Conservation (phyloP, 2,113 vertebrate species). For the Trochalopteron elliotii region DNA sequence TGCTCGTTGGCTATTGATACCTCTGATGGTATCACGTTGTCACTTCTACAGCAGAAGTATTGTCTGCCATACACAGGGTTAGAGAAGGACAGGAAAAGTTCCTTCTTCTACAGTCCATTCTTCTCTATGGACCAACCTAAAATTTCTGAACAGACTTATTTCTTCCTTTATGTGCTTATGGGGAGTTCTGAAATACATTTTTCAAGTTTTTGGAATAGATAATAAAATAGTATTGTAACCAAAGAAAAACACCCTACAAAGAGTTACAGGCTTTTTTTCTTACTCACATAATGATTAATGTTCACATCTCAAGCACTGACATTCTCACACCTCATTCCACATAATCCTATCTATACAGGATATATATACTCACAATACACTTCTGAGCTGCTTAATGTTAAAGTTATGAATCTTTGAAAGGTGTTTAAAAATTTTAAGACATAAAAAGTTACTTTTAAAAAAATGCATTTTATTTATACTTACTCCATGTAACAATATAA, state of each 20-base stretch:
- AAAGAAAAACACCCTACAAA: not conserved
- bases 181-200: not conserved
- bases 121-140: not conserved
- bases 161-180: not conserved
- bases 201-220: not conserved
- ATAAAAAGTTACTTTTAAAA: not conserved
- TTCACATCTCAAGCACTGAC: not conserved
- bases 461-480: not conserved
- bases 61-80: not conserved
- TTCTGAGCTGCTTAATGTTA: not conserved
- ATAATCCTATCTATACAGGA: not conserved
- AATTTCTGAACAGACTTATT: not conserved
- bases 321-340: not conserved
- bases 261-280: not conserved
- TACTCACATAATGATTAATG: not conserved
- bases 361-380: not conserved
- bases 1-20: accelerated
- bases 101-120: not conserved
- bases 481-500: not conserved
- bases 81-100: not conserved
- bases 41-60: not conserved
- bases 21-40: not conserved
- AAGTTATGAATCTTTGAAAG: not conserved
- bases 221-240: not conserved
- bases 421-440: not conserved